Conservation (phyloP, 2,113 vertebrate species). For the Neolamprologus ventralis region DNA sequence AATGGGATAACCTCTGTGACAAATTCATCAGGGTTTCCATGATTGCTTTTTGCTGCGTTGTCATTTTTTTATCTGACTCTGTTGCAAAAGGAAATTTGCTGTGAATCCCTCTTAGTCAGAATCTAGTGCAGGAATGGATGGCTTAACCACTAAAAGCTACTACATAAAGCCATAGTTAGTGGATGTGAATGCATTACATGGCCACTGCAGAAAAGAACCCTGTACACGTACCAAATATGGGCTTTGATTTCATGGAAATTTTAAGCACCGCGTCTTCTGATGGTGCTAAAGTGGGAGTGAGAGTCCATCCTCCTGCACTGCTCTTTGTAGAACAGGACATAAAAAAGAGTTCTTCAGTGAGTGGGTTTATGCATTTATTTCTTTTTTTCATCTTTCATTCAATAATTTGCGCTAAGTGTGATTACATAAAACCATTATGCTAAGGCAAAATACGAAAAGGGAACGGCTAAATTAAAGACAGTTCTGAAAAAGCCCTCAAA, state of each 20-base stretch:
- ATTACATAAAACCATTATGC: conserved; percentile 37
- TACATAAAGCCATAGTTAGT: not conserved
- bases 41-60: not conserved
- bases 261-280: not conserved
- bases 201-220: not conserved
- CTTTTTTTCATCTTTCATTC: conserved; percentile 2
- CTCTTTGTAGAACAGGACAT: not conserved
- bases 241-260: not conserved
- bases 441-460: not conserved
- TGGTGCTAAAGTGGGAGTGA: not conserved
- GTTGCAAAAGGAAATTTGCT: not conserved
- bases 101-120: not conserved
- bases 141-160: not conserved
- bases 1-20: not conserved
- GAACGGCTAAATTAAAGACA: not conserved
- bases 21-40: not conserved
- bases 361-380: not conserved
- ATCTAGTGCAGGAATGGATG: not conserved
- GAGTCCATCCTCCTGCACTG: not conserved
- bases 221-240: not conserved
- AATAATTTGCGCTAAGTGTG: conserved; percentile 1
- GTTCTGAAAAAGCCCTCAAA: not conserved
- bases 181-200: not conserved
- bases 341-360: not conserved
- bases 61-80: not conserved